Evolutionary conservation across 2,113 vertebrate genomes (phyloP).

Genomic region (Rallus limicola): DNA sequence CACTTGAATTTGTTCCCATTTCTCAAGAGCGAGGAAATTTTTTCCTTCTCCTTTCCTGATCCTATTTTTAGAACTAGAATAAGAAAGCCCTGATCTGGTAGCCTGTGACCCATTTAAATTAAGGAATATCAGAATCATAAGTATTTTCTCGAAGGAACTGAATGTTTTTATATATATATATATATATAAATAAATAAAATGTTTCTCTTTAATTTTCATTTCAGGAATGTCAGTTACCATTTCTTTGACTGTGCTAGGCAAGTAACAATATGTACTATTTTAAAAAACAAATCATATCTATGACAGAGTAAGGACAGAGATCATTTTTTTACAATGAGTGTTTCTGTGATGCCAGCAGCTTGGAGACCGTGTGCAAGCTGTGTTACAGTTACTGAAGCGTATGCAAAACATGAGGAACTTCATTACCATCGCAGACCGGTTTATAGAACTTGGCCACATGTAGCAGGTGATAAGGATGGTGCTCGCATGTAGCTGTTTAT

Average conservation of each 20-base stretch:
- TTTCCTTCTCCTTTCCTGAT: neutral
- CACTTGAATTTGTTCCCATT: conserved; percentile 15
- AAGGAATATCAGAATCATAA: neutral
- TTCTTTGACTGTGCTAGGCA: neutral
- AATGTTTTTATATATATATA: neutral
- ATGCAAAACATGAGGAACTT: neutral
- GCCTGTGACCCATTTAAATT: neutral
- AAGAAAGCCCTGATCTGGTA: neutral
- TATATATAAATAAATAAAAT: neutral
- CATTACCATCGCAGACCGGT: neutral
- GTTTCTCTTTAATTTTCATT: neutral
- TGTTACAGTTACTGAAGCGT: neutral
- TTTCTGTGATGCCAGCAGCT: neutral
- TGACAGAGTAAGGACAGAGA: neutral
- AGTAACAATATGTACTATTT: neutral
- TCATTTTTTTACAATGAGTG: neutral
- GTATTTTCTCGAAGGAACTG: neutral
- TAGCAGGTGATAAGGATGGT: neutral
- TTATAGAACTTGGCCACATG: fast-evolving
- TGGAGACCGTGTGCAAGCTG: neutral
- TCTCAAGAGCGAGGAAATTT: conserved; percentile 7
- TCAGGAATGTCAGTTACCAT: neutral
- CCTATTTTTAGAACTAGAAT: conserved; percentile 15
- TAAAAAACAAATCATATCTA: neutral
- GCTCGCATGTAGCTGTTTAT: neutral